These are phyloP conservation scores for human (Homo sapiens) DNA, from an alignment of 2,113 vertebrate genomes.

Conservation along the genomic window DNA sequence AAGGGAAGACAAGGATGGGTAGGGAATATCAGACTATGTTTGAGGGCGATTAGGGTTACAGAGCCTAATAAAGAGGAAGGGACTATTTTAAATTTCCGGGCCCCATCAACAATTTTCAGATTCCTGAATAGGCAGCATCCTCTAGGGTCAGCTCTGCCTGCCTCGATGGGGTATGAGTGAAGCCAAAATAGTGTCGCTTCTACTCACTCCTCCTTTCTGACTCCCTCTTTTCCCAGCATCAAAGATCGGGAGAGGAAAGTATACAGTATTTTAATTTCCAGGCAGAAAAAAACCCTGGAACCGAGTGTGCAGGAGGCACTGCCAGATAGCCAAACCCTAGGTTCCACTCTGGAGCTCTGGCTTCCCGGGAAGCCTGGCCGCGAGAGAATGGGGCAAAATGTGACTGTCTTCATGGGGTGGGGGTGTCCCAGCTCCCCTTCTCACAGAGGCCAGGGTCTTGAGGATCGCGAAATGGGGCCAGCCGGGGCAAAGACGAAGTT, in stretches of 20 bases:
- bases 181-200: background rate
- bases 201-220: background rate
- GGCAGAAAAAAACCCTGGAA: background rate
- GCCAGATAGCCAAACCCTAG: background rate
- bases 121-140: background rate
- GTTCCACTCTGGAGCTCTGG: background rate
- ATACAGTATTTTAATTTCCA: constrained; percentile 13
- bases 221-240: background rate
- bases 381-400: background rate
- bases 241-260: background rate
- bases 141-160: background rate
- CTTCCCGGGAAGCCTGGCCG: background rate
- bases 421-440: background rate
- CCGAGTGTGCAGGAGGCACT: background rate
- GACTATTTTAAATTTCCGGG: background rate
- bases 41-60: background rate
- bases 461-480: background rate
- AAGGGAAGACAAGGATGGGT: background rate
- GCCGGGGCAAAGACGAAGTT: background rate
- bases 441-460: background rate
- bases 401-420: background rate
- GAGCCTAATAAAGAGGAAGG: background rate
- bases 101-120: background rate
- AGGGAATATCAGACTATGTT: background rate
- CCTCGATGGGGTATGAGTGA: background rate